Base-by-base conservation (phyloP, 2,797 vertebrate genomes). In the Falco biarmicus region DNA sequence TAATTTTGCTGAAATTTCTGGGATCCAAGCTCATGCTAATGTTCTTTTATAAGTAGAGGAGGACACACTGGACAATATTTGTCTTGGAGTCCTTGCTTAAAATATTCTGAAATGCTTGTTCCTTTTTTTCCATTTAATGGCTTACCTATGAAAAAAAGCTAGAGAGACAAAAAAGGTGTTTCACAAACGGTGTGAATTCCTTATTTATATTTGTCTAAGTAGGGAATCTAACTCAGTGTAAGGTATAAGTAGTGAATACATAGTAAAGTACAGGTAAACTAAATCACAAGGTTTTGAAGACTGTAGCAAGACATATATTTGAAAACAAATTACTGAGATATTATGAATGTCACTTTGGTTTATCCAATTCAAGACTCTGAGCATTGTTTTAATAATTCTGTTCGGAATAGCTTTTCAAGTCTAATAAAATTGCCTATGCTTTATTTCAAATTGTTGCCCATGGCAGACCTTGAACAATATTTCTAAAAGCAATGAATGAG, bases 321-420 rank as follows among this genome's bases (percentile, higher is more conserved):
- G 24, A 88, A 92, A 93, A 65, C 32, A 83, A 51, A 47, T 93
- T 95, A 81, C 76, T 43, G 25, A 88, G 51, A 65, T 90, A 70
- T 54, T 90, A 73, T n/a, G 57, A 88, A 84, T 88, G 77, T 81
- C 93, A 94, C 43, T 84, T 90, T 45, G 10, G 15, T 76, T 95
- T 94, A 90, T 78, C 47, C 60, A 86, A 53, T 88, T 63, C 88
- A 70, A 84, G 85, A 82, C 76, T 87, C 47, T 65, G 29, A 84
- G 47, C 75, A 91, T 61, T 81, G 54, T 95, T 93, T 91, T 89
- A 91, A 90, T 95, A 93, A 93, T 84, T 95, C 37, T 86, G 7
- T 61, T 90, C 74, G 70, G 56, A 85, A 75, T 45, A 91, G 65
- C 50, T 84, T 93, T 95, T 93, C 76, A 93, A 82, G 45, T 66